phyloP scores from a whole-genome alignment of 2,113 vertebrate genomes.

The Grammomys surdaster region DNA sequence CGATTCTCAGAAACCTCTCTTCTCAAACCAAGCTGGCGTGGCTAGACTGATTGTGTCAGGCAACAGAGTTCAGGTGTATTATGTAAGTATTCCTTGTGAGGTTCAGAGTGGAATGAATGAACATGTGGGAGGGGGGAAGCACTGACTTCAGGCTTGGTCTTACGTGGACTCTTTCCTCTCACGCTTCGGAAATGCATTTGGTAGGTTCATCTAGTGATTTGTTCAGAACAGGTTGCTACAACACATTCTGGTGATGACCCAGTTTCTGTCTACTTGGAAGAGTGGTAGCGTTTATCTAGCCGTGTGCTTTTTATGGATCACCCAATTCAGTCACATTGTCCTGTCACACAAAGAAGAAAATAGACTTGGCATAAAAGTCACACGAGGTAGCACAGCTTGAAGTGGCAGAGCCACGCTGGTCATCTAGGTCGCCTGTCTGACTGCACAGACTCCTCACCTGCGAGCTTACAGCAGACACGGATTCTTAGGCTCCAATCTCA shows the following conservation, averaged over 20 bases:
- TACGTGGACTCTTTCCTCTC: background rate
- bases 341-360: background rate
- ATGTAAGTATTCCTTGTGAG: background rate
- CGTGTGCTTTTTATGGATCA: background rate
- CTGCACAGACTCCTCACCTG: background rate
- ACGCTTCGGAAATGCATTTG: background rate
- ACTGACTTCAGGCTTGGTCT: background rate
- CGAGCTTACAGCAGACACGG: background rate
- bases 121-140: background rate
- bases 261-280: conserved; percentile 10
- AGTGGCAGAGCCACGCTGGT: background rate
- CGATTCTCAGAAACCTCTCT: background rate
- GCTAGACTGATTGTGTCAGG: background rate
- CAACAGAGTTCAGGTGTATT: background rate
- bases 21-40: background rate
- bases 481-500: background rate
- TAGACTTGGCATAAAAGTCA: background rate
- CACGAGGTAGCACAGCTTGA: background rate
- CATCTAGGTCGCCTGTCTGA: background rate
- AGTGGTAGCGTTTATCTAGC: background rate
- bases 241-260: background rate
- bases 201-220: background rate
- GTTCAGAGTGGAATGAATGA: background rate
- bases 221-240: background rate
- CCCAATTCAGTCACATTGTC: background rate